Evolutionary conservation across 2,888 invertebrate genomes (phyloP), one percentile per base, ranked within the genome.

Genomic region (Sesia apiformis): DNA sequence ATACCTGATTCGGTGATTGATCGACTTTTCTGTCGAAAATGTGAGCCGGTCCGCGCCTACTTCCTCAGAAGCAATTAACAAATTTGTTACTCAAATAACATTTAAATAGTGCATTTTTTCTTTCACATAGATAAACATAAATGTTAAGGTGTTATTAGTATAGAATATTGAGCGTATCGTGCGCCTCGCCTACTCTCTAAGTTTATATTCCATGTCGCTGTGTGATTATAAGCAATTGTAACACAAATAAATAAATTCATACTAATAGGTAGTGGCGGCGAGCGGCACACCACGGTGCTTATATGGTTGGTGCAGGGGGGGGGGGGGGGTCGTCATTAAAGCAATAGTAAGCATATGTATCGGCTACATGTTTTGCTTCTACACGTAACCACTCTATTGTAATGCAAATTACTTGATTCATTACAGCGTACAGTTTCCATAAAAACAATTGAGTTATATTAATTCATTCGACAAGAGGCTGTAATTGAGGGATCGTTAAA

Each of bases 1-100:
- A 84, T 75, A 78, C 76, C 70, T 83, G 85, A 84, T 84, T 83
- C 65, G 77, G 79, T 87, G 87, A 87, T 86, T 85, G 80, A 88
- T 87, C 69, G 81, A 72, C 65, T 78, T 85, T 82, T 81, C 23
- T 77, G 70, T 76, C 59, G 65, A 61, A 78, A 75, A 74, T 62
- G 64, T 71, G 66, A 80, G 76, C 73, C 70, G 72, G 72, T 75
- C 76, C 69, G 6, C 39, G 75, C 71, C 70, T 73, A 76, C 80
- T 79, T 66, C 74, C 74, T 78, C 76, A 74, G 78, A 78, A 79
- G 82, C 77, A 73, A 75, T 76, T 74, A 67, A 68, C n/a, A 46
- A 46, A 46, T 46, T 46, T 46, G 23, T 46, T 4, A 23, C 46
- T 5, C 46, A 43, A 43, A 43, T 43, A 46, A 8, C 46, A 8